These are phyloP conservation scores for Megaceryle torquata DNA, from an alignment of 2,113 vertebrate genomes.

Conservation along the genomic window DNA sequence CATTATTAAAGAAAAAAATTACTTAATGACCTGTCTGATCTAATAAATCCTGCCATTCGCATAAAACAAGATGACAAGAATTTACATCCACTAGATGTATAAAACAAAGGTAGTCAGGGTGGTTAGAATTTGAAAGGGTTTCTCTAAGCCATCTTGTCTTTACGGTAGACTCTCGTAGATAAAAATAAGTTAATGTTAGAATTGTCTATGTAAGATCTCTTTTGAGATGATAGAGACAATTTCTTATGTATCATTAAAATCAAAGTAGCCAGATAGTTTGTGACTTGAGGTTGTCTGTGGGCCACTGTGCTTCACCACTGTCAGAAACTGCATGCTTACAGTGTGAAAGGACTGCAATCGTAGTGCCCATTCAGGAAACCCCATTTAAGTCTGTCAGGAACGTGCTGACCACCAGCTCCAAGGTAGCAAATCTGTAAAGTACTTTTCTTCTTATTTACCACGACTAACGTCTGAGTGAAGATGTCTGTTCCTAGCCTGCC, in stretches of 20 bases:
- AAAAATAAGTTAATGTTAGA: background rate
- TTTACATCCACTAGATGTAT: constrained; percentile 67
- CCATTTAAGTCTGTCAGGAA: background rate
- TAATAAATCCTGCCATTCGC: constrained; percentile 71
- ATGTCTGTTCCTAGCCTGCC: background rate
- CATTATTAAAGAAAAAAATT: constrained; percentile 69
- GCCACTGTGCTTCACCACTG: background rate
- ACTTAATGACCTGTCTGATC: constrained; percentile 70
- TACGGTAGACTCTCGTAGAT: background rate
- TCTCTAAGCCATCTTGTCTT: constrained; percentile 15
- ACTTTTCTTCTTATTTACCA: background rate
- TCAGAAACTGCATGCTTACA: background rate
- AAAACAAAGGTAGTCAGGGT: constrained; percentile 56
- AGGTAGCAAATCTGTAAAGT: background rate
- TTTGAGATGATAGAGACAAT: background rate
- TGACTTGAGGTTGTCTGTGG: background rate
- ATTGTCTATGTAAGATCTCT: background rate
- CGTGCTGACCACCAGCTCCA: background rate
- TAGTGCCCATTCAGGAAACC: background rate
- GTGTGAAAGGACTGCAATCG: background rate
- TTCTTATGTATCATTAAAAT: background rate
- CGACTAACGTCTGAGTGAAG: background rate
- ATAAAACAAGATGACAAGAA: constrained; percentile 66
- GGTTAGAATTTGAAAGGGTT: constrained; percentile 4
- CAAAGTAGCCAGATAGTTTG: background rate